Evolutionary conservation across 2,888 invertebrate species (phyloP).

Genomic region (Lacanobia wlatinum): DNA sequence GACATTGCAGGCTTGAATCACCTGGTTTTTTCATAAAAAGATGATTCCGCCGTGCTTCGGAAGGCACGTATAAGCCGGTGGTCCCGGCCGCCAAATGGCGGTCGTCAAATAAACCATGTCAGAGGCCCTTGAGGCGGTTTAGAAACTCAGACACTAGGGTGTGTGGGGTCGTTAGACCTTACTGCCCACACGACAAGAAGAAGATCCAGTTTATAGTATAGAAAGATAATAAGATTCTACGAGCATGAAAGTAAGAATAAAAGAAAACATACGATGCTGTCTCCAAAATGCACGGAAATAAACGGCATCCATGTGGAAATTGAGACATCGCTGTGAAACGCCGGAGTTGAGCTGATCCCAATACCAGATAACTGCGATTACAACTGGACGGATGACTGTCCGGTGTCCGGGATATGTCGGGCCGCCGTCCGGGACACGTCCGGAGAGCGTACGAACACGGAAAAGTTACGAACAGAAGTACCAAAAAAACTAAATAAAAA

Average conservation of each 20-base stretch:
- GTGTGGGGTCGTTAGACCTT: too few relatives aligned
- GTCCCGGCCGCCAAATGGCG: too few relatives aligned
- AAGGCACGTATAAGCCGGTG: too few relatives aligned
- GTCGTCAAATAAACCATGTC: too few relatives aligned
- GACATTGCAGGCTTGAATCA: too few relatives aligned
- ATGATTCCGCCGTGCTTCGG: too few relatives aligned
- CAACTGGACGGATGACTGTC: conserved; percentile 61
- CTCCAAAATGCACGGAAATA: conserved; percentile 45
- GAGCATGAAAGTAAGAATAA: background rate
- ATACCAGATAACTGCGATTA: conserved; percentile 60
- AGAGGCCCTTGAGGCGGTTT: too few relatives aligned
- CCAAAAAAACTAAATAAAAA: background rate
- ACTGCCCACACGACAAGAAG: too few relatives aligned
- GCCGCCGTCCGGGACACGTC: conserved; percentile 20
- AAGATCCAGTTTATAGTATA: too few relatives aligned
- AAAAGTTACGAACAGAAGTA: conserved; percentile 32
- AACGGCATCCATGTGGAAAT: conserved; percentile 45
- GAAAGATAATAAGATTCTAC: background rate
- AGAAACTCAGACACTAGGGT: too few relatives aligned
- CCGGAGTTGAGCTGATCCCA: conserved; percentile 48
- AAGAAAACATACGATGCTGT: conserved; percentile 1
- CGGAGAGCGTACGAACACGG: background rate
- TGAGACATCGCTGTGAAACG: conserved; percentile 42
- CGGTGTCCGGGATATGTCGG: conserved; percentile 45
- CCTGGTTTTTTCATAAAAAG: too few relatives aligned